Conservation (phyloP, 1,140 invertebrate species). For the Eriosoma lanigerum region DNA sequence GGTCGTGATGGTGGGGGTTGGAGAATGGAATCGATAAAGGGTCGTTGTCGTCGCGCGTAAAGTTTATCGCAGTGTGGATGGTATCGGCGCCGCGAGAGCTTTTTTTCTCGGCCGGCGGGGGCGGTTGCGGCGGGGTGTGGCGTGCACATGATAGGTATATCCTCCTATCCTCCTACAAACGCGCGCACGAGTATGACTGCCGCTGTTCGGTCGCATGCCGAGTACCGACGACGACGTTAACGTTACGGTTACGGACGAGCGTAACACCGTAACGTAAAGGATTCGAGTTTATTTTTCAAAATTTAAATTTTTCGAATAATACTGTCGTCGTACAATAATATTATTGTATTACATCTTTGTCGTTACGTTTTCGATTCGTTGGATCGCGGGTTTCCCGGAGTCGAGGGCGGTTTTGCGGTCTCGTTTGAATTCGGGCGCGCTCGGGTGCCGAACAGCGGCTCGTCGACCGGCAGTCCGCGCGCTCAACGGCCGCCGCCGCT, state of each 20-base stretch:
- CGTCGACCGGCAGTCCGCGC: not conserved
- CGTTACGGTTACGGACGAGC: not conserved
- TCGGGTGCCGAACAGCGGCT: constrained; percentile 24
- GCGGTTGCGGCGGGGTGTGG: not conserved
- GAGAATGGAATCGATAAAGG: constrained; percentile 37
- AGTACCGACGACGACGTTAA: too few species aligned
- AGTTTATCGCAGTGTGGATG: not conserved
- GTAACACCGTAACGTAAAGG: not conserved
- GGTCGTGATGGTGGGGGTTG: too few species aligned
- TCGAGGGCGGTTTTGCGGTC: not conserved
- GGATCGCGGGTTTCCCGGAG: too few species aligned
- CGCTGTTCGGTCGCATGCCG: constrained; percentile 16
- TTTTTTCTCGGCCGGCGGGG: not conserved
- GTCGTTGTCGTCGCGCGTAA: not conserved
- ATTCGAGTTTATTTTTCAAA: too few species aligned
- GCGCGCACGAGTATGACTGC: constrained; percentile 5
- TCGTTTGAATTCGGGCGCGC: constrained; percentile 35
- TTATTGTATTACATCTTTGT: too few species aligned
- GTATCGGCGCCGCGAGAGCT: not conserved
- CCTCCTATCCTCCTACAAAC: not conserved
- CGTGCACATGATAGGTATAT: too few species aligned
- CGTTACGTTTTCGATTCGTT: not conserved
- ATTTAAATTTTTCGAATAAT: too few species aligned
- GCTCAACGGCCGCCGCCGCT: not conserved
- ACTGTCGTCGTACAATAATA: too few species aligned